phyloP scores from a whole-genome alignment of 2,113 vertebrate genomes.

The Puffinus mauretanicus region DNA sequence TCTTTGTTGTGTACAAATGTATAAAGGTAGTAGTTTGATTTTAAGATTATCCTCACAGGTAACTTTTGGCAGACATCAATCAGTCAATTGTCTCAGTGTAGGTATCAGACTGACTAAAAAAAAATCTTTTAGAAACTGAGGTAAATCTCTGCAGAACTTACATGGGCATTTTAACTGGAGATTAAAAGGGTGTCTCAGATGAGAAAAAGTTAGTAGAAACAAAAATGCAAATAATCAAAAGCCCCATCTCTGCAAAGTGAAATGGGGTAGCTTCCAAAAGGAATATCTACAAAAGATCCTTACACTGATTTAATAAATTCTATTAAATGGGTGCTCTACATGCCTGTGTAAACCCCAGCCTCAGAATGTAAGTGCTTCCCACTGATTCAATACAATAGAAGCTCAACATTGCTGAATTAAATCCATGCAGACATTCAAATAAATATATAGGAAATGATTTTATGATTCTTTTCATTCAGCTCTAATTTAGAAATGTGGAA shows the following conservation, averaged over 20 bases:
- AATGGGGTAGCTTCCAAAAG: not conserved
- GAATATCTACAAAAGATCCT: not conserved
- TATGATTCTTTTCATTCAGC: conserved; percentile 14
- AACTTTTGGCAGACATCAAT: not conserved
- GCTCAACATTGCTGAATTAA: not conserved
- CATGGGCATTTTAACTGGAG: not conserved
- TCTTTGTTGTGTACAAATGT: not conserved
- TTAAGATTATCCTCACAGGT: not conserved
- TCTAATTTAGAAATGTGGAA: not conserved
- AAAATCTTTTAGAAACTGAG: not conserved
- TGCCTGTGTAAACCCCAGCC: conserved; percentile 1
- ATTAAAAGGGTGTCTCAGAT: not conserved
- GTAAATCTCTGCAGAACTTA: not conserved
- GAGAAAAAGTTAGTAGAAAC: not conserved
- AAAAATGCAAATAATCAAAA: not conserved
- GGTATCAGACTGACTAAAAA: not conserved
- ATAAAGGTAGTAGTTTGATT: not conserved
- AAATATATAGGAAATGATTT: conserved; percentile 22
- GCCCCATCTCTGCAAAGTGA: not conserved
- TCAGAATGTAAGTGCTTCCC: conserved; percentile 5
- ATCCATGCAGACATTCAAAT: conserved; percentile 6
- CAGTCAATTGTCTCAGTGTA: not conserved
- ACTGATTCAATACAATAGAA: conserved; percentile 24
- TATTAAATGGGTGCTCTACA: not conserved
- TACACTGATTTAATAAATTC: not conserved